Evolutionary conservation across 2,888 invertebrate species (phyloP), one percentile per base, ranked within the genome.

Genomic region (Philaethria dido): DNA sequence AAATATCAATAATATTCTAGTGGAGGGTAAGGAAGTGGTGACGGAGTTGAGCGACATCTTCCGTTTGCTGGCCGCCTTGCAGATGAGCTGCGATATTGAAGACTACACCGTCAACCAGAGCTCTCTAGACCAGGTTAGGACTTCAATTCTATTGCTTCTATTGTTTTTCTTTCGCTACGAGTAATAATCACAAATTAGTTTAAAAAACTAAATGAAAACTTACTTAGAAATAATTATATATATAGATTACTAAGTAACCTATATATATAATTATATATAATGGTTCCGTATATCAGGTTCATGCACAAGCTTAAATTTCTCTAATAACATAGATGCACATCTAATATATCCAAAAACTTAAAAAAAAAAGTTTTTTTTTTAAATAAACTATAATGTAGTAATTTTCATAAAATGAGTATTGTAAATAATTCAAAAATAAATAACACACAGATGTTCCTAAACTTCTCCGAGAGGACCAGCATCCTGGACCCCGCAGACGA

Each of bases 41-140:
- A 87, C 87, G 13, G 80, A 79, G 0, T 78, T 93, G 71, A 94
- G 94, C 79, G 89, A 85, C 75, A 86, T 93, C 69, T 94, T 94
- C 85, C 79, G 83, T 0, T 83, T 91, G 75, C 86, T 93, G 82
- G 85, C 87, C 67, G 85, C 86, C 61, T 82, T 94, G 72, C 93
- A 93, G 66, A 82, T 84, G 69, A 80, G 84, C 62, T 86, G 93
- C 70, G 89, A 92, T 72, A 86, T 93, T 5, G 89, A 90, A 13
- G 94, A 94, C 82, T 94, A 87, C 81, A 93, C 94, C n/a, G 72
- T 94, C 74, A 93, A 93, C 78, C 94, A 93, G 75, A 94, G 93
- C 83, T 93, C 94, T 13, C 85, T 94, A 47, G 94, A 94, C 73
- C 94, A 94, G 92, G 94, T 94, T 82, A 9, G 42, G 50, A 22